These are phyloP conservation scores for Aegithalos caudatus DNA, from an alignment of 2,113 vertebrate species.

Conservation along the genomic window DNA sequence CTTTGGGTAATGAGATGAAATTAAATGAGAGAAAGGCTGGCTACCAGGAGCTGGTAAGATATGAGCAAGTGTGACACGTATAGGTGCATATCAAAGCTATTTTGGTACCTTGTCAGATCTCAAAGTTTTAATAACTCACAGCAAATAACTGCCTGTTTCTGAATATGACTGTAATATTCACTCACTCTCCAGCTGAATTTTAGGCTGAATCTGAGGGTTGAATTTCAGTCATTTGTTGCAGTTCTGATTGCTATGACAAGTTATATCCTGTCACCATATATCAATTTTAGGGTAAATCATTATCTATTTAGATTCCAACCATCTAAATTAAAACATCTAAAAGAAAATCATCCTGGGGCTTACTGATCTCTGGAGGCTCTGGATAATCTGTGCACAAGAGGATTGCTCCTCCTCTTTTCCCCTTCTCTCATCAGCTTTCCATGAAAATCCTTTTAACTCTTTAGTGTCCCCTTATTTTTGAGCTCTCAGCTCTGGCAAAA, in stretches of 20 bases:
- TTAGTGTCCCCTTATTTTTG: background rate
- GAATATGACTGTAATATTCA: background rate
- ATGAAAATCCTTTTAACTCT: background rate
- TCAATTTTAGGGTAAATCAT: background rate
- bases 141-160: background rate
- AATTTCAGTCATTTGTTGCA: background rate
- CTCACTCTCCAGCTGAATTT: background rate
- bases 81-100: background rate
- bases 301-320: background rate
- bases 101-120: background rate
- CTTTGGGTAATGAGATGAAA: constrained; percentile 1
- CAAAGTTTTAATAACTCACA: background rate
- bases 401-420: background rate
- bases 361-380: constrained; percentile 7
- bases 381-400: background rate
- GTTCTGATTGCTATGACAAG: background rate
- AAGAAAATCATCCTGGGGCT: background rate
- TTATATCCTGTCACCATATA: background rate
- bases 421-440: background rate
- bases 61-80: background rate
- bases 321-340: background rate
- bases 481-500: background rate
- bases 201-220: background rate
- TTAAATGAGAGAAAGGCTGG: background rate
- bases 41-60: background rate